Evolutionary conservation across 2,888 invertebrate species (phyloP), one percentile per base, ranked within the genome.

Genomic region (Coelopa pilipes): DNA sequence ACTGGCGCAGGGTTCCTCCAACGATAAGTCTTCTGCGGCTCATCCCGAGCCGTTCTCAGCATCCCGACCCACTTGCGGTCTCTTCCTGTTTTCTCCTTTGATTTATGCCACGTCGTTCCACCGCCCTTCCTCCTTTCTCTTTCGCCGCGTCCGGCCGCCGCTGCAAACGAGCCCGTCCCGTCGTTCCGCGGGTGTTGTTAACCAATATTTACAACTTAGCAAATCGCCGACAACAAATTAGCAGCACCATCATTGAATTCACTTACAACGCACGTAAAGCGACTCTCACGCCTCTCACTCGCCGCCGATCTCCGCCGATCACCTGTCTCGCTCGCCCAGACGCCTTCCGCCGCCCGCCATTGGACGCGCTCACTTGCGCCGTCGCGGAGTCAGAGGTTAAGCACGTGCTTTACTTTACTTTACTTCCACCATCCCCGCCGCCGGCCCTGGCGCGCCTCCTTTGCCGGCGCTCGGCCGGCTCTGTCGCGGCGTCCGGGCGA

Each of bases 151-250:
- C 46, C n/a, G 45, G 34, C 5, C 13, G 5, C 60, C 34, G 9
- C 55, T 55, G 9, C 15, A 55, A 55, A 55, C n/a, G 11, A 55
- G 15, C 11, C 19, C 1, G n/a, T n/a, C 34, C 34, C 34, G 4
- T 34, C 57, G 19, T 21, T 59, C 24, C 13, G 1, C 19, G 57
- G 17, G 3, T 24, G 21, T 59, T 34, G 19, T 59, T 47, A 24
- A 69, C 69, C 59, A 69, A 69, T 59, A 59, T 69, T 69, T 69
- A 69, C 69, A 69, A 69, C 69, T 19, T 69, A 7, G 34, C 50
- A 49, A 70, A 60, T 62, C 47, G 62, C 45, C 50, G 45, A 15
- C 53, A 34, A 34, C 34, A 34, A 34, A 34, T 13, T 10, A 24
- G 21, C 4, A 21, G 1, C 57, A 24, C 57, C 24, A 24, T 13